Percentiles rank a stretch among this genome's conserved stretches.
Evolutionary conservation across 30 jellyfish, hydroid and myxozoan species (phyloP).

Genomic region (Nemopilema nomurai): DNA sequence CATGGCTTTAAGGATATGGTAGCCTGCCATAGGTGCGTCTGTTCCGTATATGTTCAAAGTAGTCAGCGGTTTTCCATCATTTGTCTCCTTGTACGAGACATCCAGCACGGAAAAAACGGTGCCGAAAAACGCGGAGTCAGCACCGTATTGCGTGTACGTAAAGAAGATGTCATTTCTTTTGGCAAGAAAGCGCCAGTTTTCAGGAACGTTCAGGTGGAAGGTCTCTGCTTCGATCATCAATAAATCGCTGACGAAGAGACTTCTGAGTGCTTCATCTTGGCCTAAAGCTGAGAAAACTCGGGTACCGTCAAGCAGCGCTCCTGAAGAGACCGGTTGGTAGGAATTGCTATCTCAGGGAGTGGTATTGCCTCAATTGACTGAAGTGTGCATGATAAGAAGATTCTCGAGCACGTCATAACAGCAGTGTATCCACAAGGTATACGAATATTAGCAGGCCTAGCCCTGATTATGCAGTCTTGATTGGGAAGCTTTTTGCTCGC

Average conservation of each 20-base stretch:
- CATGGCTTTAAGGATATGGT: constrained; percentile 24
- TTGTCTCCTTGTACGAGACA: constrained; percentile 12
- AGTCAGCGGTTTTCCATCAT: constrained; percentile 1
- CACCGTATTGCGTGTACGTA: not conserved
- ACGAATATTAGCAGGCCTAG: not conserved
- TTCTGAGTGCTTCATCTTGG: not conserved
- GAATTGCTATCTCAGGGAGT: not conserved
- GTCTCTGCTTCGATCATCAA: constrained; percentile 51
- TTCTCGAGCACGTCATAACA: constrained; percentile 6
- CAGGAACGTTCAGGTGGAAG: constrained; percentile 2
- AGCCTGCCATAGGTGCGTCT: constrained; percentile 26
- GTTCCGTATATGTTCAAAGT: constrained; percentile 24
- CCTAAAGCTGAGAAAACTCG: constrained; percentile 8
- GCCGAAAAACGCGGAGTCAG: not conserved
- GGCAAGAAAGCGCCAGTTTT: constrained; percentile 29
- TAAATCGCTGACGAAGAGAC: constrained; percentile 28
- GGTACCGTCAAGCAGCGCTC: constrained; percentile 4
- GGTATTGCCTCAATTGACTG: constrained; percentile 8
- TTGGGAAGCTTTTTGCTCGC: not conserved
- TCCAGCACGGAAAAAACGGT: constrained; percentile 29
- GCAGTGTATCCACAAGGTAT: constrained; percentile 29
- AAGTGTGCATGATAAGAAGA: constrained; percentile 12
- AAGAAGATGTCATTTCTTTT: constrained; percentile 18
- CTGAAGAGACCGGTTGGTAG: constrained; percentile 9
- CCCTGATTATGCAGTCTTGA: not conserved